Base-by-base conservation (phyloP, 64 coral and sea anemone species). In the Dendrophyllia cribrosa region DNA sequence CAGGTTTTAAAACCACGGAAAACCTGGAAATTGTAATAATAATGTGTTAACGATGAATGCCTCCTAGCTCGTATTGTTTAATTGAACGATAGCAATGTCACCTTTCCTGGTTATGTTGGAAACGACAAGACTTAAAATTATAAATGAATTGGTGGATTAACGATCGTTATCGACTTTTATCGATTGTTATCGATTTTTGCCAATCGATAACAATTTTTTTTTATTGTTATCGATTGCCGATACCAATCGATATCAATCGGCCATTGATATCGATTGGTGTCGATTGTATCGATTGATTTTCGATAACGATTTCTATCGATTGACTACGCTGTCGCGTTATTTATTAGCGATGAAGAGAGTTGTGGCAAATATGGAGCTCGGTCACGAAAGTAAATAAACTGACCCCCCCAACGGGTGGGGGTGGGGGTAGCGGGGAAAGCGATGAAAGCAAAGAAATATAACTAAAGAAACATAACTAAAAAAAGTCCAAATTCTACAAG, bases 181-280 rank as follows among this genome's bases (percentile, higher is more conserved):
- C 0, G 62, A 19, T 65, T 65, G 5, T 65, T 65, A 65, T 65
- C 62, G 15, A 65, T 65, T 65, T 19, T 65, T 5, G 34, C 2
- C 62, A 65, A 65, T 65, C 14, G 62, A 65, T 65, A 65, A 65
- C 62, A 65, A 65, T 65, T 65, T 65, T n/a, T n/a, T 65, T 65
- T 65, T 65, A 65, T 65, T 65, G 62, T 65, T 65, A 65, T 17
- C 14, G 62, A 65, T 65, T 65, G n/a, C 62, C 62, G 62, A 65
- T 21, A 19, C n/a, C 62, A 65, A 34, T 1, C 34, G 34, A 34
- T 34, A 65, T 65, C 62, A 65, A 65, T 65, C 62, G 34, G 34
- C 2, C 0, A 2, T 34, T 34, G 34, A 34, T 34, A 65, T 19
- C 14, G 62, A 65, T 65, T 65, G 62, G 16, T 65, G 16, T 65